Base-by-base conservation (phyloP, 2,888 invertebrate genomes). In the Cerastis rubricosa region DNA sequence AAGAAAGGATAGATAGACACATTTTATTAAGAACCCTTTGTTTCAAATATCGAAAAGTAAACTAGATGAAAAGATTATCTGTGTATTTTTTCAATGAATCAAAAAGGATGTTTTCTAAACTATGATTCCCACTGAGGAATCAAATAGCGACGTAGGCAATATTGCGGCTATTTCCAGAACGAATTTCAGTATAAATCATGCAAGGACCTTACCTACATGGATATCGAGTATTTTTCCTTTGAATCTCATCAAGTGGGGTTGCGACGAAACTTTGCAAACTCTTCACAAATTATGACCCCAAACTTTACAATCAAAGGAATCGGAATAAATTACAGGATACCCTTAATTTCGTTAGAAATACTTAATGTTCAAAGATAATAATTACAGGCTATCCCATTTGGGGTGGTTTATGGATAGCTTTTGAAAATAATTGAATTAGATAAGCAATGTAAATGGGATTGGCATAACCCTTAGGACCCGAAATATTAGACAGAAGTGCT, bases 291-390 rank as follows among this genome's bases (percentile, higher is more conserved):
- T 86, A 86, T 81, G 74, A 83, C 63, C 71, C 71, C 61, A 29
- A 83, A 84, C 84, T 87, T 88, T 76, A 78, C 86, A 87, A 86
- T 80, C 86, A 86, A 86, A 84, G 81, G 79, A 71, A 80, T 86
- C 63, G 47, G 73, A 81, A 87, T 87, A 87, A 86, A 87, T 87
- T 85, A 83, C 76, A 17, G 63, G 71, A 83, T 75, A 77, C 78
- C 73, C 73, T 71, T 74, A 69, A 85, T 85, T 83, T 83, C n/a
- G 72, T 71, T 63, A 68, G 61, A 74, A 83, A 83, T 78, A 87
- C 76, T 73, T 85, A 72, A 75, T 54, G 80, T 64, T 83, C 63
- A 67, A 78, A 80, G 82, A 72, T 79, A 74, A 79, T 82, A 76
- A 85, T 77, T 85, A 85, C 63, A 67, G 64, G 65, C 63, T 66